These are phyloP conservation scores for Fringilla coelebs DNA, from an alignment of 2,797 vertebrate genomes.

Conservation along the genomic window DNA sequence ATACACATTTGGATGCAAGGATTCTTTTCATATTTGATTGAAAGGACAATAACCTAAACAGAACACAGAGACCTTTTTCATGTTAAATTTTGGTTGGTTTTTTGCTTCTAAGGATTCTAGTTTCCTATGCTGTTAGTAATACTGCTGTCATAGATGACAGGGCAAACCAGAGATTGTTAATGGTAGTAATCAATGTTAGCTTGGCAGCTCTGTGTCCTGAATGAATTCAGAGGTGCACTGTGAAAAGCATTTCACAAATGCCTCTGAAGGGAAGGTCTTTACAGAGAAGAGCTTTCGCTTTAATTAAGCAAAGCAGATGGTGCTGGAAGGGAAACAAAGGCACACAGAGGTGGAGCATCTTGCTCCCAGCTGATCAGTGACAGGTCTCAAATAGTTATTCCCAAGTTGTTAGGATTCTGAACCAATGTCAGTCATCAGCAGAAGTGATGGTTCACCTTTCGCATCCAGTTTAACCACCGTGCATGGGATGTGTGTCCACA, in stretches of 20 bases:
- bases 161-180: constrained; percentile 21
- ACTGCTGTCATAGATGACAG: not conserved
- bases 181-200: not conserved
- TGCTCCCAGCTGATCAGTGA: constrained; percentile 42
- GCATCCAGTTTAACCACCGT: not conserved
- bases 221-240: not conserved
- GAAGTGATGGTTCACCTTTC: not conserved
- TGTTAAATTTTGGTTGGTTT: not conserved
- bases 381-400: not conserved
- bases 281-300: not conserved
- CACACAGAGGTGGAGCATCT: constrained; percentile 41
- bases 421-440: not conserved
- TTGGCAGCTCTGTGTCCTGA: not conserved
- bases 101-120: not conserved
- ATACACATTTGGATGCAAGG: not conserved
- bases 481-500: not conserved
- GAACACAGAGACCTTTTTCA: not conserved
- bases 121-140: not conserved
- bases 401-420: not conserved
- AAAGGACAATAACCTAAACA: not conserved
- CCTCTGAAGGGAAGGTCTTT: constrained; percentile 28
- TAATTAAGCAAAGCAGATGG: constrained; percentile 59
- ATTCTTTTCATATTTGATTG: not conserved
- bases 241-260: constrained; percentile 42
- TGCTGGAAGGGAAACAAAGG: constrained; percentile 47